Base-by-base conservation (phyloP, 2,797 vertebrate species). In the Sebastes nivosus region DNA sequence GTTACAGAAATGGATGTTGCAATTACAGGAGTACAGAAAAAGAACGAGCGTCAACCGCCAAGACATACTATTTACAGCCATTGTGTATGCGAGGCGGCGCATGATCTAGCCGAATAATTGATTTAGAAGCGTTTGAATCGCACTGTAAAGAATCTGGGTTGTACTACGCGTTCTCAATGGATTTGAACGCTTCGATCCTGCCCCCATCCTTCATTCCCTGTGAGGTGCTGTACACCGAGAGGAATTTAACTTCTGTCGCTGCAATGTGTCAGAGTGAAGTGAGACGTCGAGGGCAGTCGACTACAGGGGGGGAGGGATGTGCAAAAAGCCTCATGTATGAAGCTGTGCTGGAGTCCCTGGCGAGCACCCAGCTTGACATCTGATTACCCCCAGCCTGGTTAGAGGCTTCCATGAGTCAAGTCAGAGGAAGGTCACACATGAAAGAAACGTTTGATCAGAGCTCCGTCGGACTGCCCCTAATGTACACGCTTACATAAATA, bases 371-470 rank as follows among this genome's bases (percentile, higher is more conserved):
- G 76, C 70, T 77, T 84, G 80, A 85, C 65, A 84, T 92, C 87
- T 76, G 87, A 93, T 86, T 84, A 94, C 82, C 91, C 83, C 81
- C 74, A 64, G 84, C 80, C 78, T 68, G 61, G 86, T 85, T 73
- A 52, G 68, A 85, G 76, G 80, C 84, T 91, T 87, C 83, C 84
- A 81, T 60, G 85, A 87, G 78, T 67, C 9, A 34, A 87, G 88
- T 93, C 90, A 87, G 75, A 79, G 22, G 76, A 91, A 93, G 91
- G 92, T 93, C 92, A 86, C 1, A 82, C 89, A 94, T 93, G 88
- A 95, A 95, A 95, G 89, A 54, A 30, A 29, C n/a, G 71, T 92
- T 90, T 94, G 89, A 94, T 95, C 90, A 85, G 67, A 46, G 78
- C 76, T 79, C 67, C 3, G 54, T 70, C 57, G 36, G 83, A 69